Base-by-base conservation (phyloP, 2,797 vertebrate genomes). In the Enteromius trimaculatus region DNA sequence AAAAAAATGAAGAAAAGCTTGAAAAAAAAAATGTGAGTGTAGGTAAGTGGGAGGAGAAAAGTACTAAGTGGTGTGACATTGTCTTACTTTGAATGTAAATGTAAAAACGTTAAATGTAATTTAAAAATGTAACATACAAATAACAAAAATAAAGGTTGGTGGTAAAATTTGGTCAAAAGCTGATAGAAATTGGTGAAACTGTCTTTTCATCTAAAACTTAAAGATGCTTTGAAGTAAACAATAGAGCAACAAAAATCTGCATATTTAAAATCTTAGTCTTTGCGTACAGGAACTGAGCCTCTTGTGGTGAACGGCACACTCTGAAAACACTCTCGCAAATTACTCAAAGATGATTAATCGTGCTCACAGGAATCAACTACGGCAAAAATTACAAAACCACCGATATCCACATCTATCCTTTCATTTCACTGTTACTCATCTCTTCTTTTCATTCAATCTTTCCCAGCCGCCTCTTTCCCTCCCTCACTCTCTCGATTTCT, bases 361-460 rank as follows among this genome's bases (percentile, higher is more conserved):
- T 39, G 47, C 11, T 37, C 1, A 13, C 49, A 79, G 60, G 44
- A 53, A 66, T 66, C 14, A 53, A 13, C 44, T 14, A n/a, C 16
- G n/a, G 80, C 49, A 26, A 74, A 34, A 29, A 51, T 9, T 4
- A 34, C 34, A 64, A 82, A 77, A 64, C 58, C 64, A 47, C 49
- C 26, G 83, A 88, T 86, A 86, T 85, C 53, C 47, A 58, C 26
- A 23, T 53, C n/a, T 55, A 29, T 68, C 23, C 49, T 83, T 85
- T 86, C 53, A 89, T 80, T 88, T 80, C 75, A 84, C 62, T 78
- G 81, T 90, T 88, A 89, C 85, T 92, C 89, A 90, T 85, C 83
- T 87, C 65, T 85, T 76, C 53, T 87, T 64, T 86, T 75, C 71
- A 80, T 84, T 84, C 85, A 80, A 88, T 55, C 16, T 66, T 83